phyloP scores from a whole-genome alignment of 2,113 vertebrate genomes.

The Cottus gobio region DNA sequence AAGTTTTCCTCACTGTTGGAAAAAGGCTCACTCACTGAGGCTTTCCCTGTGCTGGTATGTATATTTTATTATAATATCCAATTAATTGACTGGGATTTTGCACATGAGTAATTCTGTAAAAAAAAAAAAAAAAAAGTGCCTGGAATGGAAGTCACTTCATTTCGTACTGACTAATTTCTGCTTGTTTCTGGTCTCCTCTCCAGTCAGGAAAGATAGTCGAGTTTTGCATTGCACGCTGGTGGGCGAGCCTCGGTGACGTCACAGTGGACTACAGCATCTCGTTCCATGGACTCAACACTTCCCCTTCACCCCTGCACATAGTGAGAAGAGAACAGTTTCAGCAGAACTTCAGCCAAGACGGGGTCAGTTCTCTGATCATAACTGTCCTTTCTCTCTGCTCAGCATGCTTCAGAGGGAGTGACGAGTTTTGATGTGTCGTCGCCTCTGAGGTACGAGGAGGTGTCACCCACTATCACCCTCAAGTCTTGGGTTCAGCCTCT shows the following conservation, averaged over 20 bases:
- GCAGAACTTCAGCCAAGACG: not conserved
- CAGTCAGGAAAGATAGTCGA: slow-evolving; percentile 93
- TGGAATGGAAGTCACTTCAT: not conserved
- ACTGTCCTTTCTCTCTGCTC: slow-evolving; percentile 26
- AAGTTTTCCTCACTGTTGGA: slow-evolving; percentile 95
- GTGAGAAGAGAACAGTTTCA: slow-evolving; percentile 81
- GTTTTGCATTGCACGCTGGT: slow-evolving; percentile 97
- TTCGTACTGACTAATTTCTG: not conserved
- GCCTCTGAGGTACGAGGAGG: slow-evolving; percentile 93
- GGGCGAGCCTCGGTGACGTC: slow-evolving; percentile 97
- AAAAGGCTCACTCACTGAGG: slow-evolving; percentile 92
- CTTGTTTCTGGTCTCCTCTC: slow-evolving; percentile 23
- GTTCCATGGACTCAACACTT: slow-evolving; percentile 92
- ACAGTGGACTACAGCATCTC: slow-evolving; percentile 93
- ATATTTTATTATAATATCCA: not conserved
- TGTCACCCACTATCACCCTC: slow-evolving; percentile 92
- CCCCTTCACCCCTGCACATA: slow-evolving; percentile 92
- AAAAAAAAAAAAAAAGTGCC: not conserved
- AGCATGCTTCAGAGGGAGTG: slow-evolving; percentile 97
- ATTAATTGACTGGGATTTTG: not conserved
- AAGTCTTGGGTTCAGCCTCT: slow-evolving; percentile 98
- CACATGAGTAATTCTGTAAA: not conserved
- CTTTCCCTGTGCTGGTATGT: slow-evolving; percentile 93
- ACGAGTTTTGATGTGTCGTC: slow-evolving; percentile 93
- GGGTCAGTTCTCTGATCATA: not conserved